Percentiles rank a stretch among this genome's conserved stretches.
Evolutionary conservation across 35 echinoderm and acorn worm species (phyloP).

Genomic region (Patiria miniata): DNA sequence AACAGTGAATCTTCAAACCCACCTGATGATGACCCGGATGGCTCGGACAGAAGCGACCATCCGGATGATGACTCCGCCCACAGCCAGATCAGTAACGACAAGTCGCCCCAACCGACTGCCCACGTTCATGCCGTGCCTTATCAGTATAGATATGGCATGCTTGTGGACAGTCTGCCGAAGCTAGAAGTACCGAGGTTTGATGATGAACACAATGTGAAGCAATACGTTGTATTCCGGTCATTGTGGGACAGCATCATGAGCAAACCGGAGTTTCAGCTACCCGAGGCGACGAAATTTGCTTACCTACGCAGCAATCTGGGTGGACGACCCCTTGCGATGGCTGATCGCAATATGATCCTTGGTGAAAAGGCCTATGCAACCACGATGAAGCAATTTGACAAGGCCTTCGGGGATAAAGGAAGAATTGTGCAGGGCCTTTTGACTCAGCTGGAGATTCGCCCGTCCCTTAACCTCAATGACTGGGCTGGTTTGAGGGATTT

Average conservation of each 20-base stretch:
- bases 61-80: no score
- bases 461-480: not conserved
- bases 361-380: constrained; percentile 15
- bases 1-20: no score
- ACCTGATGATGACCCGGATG: no score
- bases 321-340: not conserved
- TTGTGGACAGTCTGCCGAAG: constrained; percentile 23
- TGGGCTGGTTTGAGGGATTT: constrained; percentile 27
- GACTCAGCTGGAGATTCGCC: not conserved
- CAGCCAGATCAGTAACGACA: not conserved
- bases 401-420: constrained; percentile 18
- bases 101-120: no score
- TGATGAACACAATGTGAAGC: constrained; percentile 13
- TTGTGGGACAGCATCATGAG: constrained; percentile 16
- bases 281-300: constrained; percentile 32
- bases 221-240: constrained; percentile 7
- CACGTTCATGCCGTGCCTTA: not conserved
- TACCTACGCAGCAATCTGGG: constrained; percentile 12
- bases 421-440: constrained; percentile 29
- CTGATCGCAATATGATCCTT: constrained; percentile 1
- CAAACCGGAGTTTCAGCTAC: not conserved
- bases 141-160: not conserved
- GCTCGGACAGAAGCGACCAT: no score
- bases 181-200: constrained; percentile 11
- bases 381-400: constrained; percentile 27